These are phyloP conservation scores for Idaea straminata DNA, from an alignment of 2,888 invertebrate genomes.

Conservation along the genomic window DNA sequence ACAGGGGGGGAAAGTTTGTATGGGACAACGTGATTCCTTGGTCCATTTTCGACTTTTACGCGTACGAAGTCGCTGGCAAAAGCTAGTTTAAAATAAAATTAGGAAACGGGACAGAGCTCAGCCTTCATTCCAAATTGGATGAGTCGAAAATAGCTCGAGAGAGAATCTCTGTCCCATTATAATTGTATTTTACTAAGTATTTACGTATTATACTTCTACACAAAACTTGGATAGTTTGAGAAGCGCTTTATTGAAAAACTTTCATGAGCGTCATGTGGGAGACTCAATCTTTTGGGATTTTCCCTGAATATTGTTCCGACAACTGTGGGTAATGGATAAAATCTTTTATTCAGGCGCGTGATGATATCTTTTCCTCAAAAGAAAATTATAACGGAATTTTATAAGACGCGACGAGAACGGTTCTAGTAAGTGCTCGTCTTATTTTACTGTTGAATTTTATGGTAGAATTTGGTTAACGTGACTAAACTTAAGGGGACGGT, in stretches of 20 bases:
- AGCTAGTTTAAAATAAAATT: not conserved
- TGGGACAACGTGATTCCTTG: too few relatives aligned
- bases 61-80: too few relatives aligned
- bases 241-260: conserved; percentile 17
- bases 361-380: not conserved
- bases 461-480: not conserved
- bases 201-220: conserved; percentile 5
- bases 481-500: too few relatives aligned
- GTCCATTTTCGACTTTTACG: too few relatives aligned
- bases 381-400: not conserved
- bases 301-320: conserved; percentile 7
- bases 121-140: not conserved
- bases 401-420: not conserved
- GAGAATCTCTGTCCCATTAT: conserved; percentile 5
- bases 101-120: not conserved
- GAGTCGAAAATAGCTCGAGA: not conserved
- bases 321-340: conserved; percentile 1
- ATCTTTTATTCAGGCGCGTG: not conserved
- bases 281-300: conserved; percentile 8
- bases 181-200: not conserved
- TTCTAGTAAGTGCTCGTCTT: not conserved
- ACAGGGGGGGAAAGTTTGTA: too few relatives aligned
- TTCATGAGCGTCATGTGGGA: conserved; percentile 6
- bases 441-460: not conserved
- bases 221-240: conserved; percentile 10